Base-by-base conservation (phyloP, 2,797 vertebrate genomes). In the Acanthopagrus latus region DNA sequence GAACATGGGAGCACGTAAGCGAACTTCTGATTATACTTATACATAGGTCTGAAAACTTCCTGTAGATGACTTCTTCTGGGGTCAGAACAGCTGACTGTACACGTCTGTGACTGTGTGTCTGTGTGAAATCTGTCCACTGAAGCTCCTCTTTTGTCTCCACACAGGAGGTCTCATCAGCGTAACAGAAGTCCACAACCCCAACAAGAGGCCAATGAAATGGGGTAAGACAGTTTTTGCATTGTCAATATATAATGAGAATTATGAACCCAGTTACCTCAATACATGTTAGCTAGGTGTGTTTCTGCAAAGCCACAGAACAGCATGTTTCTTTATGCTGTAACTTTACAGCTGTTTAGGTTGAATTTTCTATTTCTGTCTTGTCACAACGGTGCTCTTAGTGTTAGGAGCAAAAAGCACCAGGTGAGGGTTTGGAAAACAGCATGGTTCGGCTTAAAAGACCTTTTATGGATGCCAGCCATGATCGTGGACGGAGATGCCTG, bases 161-260 rank as follows among this genome's bases (percentile, higher is more conserved):
- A 20, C 20, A 94, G 91, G 88, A 92, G 77, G 72, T 89, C 86
- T 72, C 80, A 81, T 0, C 84, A 63, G 38, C 88, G 85, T 2
- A 79, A 84, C 74, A 80, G 77, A 88, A 92, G 76, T 25, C 86
- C 67, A 64, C 84, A 70, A 12, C 76, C 78, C 18, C 81, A 65
- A 18, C 81, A 65, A 18, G 81, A 88, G 27, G 80, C 63, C 55
- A 78, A 90, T 86, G 85, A 89, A 2, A 93, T 93, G 81, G 92
- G 95, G 95, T 95, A 91, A 81, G 88, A 9, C 21, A 2, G 16
- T 4, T 33, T 13, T 71, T 14, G 41, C 0, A 0, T 5, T 4
- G 71, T 70, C 44, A 29, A 27, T 57, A 1, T 6, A 17, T 7
- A 1, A 63, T 8, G 33, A 4, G 27, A 44, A 44, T 41, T 10